These are phyloP conservation scores for Meiosimyza decipiens DNA, from an alignment of 2,888 invertebrate species.

Conservation along the genomic window DNA sequence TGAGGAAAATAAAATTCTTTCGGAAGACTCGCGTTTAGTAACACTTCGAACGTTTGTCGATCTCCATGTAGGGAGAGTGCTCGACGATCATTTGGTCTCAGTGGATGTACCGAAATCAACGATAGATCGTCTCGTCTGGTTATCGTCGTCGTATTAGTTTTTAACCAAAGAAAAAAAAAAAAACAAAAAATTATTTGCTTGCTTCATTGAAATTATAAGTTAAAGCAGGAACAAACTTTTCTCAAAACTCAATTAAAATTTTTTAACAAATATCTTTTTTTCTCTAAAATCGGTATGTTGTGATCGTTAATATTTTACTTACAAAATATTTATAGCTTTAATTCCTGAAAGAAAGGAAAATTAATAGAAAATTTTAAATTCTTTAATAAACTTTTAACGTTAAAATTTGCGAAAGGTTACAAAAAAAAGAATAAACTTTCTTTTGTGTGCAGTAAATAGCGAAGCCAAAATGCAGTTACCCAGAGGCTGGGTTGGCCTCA, in stretches of 20 bases:
- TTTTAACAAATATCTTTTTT: background rate
- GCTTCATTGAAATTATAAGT: conserved; percentile 23
- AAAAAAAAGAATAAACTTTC: conserved; percentile 34
- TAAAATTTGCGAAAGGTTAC: conserved; percentile 3
- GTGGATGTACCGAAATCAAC: conserved; percentile 26
- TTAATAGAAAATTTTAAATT: conserved; percentile 1
- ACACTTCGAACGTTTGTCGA: conserved; percentile 67
- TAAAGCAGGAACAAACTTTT: conserved; percentile 15
- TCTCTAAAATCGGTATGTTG: conserved; percentile 16
- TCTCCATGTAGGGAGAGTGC: conserved; percentile 67
- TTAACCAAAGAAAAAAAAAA: conserved; percentile 2
- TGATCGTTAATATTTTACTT: background rate
- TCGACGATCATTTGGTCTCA: conserved; percentile 52
- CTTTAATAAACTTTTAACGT: background rate
- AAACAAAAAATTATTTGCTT: conserved; percentile 14
- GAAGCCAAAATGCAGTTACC: conserved; percentile 56
- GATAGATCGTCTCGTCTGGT: conserved; percentile 35
- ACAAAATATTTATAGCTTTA: background rate
- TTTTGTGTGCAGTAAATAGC: conserved; percentile 22
- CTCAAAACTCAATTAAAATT: background rate
- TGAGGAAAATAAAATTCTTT: conserved; percentile 60
- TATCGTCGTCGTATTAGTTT: conserved; percentile 35
- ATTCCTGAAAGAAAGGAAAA: no score
- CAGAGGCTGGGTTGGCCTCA: conserved; percentile 64
- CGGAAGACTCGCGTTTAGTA: conserved; percentile 65